Evolutionary conservation across 2,113 vertebrate genomes (phyloP), one percentile per base, ranked within the genome.

Genomic region (Ophthalmotilapia sp.): DNA sequence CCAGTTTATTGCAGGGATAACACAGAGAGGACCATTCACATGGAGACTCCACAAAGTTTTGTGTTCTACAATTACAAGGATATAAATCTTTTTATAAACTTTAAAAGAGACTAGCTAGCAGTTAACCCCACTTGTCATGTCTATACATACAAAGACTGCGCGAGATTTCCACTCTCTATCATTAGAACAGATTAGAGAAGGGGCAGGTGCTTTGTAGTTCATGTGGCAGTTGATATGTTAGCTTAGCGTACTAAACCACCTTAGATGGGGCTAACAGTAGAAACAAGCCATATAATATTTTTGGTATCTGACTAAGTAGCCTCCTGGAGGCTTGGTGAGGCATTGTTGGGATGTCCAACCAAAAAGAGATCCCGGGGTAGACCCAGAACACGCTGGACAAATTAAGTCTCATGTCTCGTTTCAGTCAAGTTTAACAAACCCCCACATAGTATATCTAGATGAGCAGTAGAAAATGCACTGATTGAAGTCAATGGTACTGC

Each of bases 391-490:
- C 1, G 10, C 26, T 51, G 26, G 45, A 31, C 15, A 49, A 17
- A 75, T 49, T 19, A 45, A 9, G 13, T 17, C 68, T 73, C 40
- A 17, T 42, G 13, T 23, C 68, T 73, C 1, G 8, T 15, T 73
- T 73, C 12, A 42, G 38, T 42, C 65, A 42, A 23, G n/a, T 42
- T 42, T 26, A 42, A 45, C 12, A 70, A 23, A 70, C 2, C 0
- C 7, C 40, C 13, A 73, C 40, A 9, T 17, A 26, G 14, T 0
- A 73, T 45, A 4, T 1, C 7, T 26, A 5, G 21, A 73, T 45
- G 13, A 45, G 40, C 14, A 26, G 12, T 70, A 0, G n/a, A 42
- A 70, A 42, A 70, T 70, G n/a, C 3, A 42, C 1, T 42, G 68
- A 73, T 17, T 45, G 21, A 73, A 26, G 0, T 10, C 68, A 29